Conservation (phyloP, 1,140 invertebrate species). For the Drosophila setifemur region DNA sequence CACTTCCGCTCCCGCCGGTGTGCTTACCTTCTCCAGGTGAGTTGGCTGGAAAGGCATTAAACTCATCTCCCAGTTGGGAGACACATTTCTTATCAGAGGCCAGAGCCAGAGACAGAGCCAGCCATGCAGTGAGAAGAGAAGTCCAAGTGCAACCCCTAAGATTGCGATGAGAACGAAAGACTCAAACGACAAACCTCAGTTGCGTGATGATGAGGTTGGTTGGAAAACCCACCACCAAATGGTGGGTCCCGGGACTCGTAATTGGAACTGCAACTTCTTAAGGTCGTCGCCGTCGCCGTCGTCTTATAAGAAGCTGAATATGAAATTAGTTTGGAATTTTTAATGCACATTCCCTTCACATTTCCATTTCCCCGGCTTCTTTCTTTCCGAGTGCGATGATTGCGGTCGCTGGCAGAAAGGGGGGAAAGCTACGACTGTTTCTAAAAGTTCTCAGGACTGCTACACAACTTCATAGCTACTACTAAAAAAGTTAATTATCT, state of each 20-base stretch:
- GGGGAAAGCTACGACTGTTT: slow-evolving; percentile 20
- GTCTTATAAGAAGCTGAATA: slow-evolving; percentile 78
- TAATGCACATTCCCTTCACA: slow-evolving; percentile 64
- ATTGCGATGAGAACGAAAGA: slow-evolving; percentile 60
- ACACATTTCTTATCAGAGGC: slow-evolving; percentile 59
- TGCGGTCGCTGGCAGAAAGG: slow-evolving; percentile 43
- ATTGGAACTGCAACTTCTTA: slow-evolving; percentile 72
- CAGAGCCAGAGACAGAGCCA: slow-evolving; percentile 49
- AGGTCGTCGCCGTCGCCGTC: slow-evolving; percentile 45
- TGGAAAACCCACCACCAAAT: slow-evolving; percentile 68
- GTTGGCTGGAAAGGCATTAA: slow-evolving; percentile 17
- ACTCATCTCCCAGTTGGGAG: slow-evolving; percentile 28
- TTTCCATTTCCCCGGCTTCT: slow-evolving; percentile 47
- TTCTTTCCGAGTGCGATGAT: slow-evolving; percentile 37
- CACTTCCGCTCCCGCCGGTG: slow-evolving; percentile 48
- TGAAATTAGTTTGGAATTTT: slow-evolving; percentile 78
- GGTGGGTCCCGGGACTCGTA: slow-evolving; percentile 32
- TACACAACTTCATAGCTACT: slow-evolving; percentile 48
- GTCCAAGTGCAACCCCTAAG: slow-evolving; percentile 45
- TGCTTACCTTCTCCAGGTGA: no score
- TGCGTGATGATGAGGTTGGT: slow-evolving; percentile 39
- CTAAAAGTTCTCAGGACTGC: slow-evolving; percentile 74
- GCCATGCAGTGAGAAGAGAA: slow-evolving; percentile 29
- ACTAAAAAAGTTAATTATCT: slow-evolving; percentile 72
- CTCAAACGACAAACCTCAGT: slow-evolving; percentile 67